Evolutionary conservation across 2,113 vertebrate genomes (phyloP).

Genomic region (Salvelinus fontinalis): DNA sequence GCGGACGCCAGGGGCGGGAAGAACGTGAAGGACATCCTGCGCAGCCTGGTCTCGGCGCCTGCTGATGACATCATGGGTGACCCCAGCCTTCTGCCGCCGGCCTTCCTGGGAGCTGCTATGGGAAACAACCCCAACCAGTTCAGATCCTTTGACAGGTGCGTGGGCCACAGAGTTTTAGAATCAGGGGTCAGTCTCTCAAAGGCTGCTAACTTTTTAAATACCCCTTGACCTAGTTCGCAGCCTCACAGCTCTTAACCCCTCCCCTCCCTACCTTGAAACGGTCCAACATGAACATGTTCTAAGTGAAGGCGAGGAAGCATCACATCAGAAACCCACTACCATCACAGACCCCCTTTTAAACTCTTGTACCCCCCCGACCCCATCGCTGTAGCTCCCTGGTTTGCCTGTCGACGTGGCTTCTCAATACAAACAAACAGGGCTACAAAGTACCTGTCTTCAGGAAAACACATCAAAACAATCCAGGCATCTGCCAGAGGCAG

Average conservation of each 20-base stretch:
- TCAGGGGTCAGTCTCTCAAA: constrained; percentile 21
- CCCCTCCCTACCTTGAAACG: constrained; percentile 24
- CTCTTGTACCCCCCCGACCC: constrained; percentile 13
- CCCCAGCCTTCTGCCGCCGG: constrained; percentile 78
- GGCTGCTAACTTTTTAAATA: background rate
- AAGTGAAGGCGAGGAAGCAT: constrained; percentile 5
- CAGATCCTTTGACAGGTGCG: constrained; percentile 93
- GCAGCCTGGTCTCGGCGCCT: constrained; percentile 87
- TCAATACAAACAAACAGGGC: constrained; percentile 44
- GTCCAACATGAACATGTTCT: background rate
- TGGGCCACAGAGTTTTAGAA: background rate
- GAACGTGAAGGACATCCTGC: constrained; percentile 94
- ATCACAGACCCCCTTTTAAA: constrained; percentile 39
- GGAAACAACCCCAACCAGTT: constrained; percentile 80
- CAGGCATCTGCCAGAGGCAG: constrained; percentile 25
- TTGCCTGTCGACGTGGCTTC: constrained; percentile 29
- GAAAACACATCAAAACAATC: constrained; percentile 38
- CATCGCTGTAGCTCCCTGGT: constrained; percentile 31
- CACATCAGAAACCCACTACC: constrained; percentile 44
- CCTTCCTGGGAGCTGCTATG: constrained; percentile 80
- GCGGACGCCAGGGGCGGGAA: constrained; percentile 77
- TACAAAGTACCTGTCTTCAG: constrained; percentile 49
- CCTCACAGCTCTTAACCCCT: constrained; percentile 26
- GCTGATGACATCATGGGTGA: constrained; percentile 82
- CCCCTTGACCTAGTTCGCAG: background rate